These are phyloP conservation scores for Drosophila hawaiiensis DNA, from an alignment of 2,888 invertebrate genomes.

Conservation along the genomic window DNA sequence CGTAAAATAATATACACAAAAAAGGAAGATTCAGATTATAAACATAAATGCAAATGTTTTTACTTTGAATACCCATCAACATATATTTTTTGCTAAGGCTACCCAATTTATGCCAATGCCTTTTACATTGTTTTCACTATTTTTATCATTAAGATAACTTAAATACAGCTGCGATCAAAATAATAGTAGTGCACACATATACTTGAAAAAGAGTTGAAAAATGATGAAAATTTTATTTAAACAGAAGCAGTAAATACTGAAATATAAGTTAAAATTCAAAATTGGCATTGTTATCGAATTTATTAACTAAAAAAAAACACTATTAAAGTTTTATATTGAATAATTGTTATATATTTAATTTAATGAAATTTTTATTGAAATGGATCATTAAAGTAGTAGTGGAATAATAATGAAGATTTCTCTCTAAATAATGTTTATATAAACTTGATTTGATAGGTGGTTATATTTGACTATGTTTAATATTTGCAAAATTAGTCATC, in stretches of 20 bases:
- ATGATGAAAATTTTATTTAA: background rate
- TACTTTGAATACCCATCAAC: background rate
- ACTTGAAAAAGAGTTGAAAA: background rate
- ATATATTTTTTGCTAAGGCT: background rate
- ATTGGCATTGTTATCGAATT: background rate
- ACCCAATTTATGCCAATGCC: constrained; percentile 2
- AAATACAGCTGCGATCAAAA: background rate
- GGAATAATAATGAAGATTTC: background rate
- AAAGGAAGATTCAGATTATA: background rate
- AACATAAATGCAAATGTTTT: constrained; percentile 12
- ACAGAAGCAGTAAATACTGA: background rate
- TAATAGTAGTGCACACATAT: background rate
- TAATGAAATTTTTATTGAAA: background rate
- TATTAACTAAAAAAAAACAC: background rate
- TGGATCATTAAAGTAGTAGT: background rate
- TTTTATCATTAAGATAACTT: background rate
- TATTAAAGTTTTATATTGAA: background rate
- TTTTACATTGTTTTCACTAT: background rate
- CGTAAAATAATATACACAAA: constrained; percentile 46
- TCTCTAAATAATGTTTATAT: background rate
- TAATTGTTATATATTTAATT: background rate
- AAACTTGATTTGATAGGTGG: background rate
- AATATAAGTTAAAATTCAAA: background rate
- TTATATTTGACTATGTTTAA: background rate
- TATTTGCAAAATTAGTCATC: background rate